Percentiles rank a stretch among this genome's conserved stretches.
Conservation (phyloP, 2,113 vertebrate species). For the Albula glossodonta region DNA sequence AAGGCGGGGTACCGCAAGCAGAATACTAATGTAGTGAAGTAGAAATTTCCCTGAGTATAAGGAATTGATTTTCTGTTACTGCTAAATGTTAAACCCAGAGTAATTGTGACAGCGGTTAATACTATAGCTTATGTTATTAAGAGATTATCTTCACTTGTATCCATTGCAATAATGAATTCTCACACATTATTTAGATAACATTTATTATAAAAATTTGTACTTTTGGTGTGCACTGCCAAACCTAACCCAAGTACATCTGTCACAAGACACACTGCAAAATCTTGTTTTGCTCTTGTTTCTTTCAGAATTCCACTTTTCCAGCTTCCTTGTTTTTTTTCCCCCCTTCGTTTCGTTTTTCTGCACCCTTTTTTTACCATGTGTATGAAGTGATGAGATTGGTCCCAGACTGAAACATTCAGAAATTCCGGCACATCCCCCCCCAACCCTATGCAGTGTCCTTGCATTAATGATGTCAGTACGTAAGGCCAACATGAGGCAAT, state of each 20-base stretch:
- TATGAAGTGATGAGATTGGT: slow-evolving; percentile 17
- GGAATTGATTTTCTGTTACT: too few species aligned
- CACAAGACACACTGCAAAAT: neutral
- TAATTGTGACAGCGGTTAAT: too few species aligned
- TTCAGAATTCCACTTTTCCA: neutral
- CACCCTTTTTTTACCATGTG: neutral
- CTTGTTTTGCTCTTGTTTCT: neutral
- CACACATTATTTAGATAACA: too few species aligned
- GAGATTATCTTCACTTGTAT: too few species aligned
- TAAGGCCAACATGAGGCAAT: slow-evolving; percentile 42
- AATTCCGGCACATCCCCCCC: neutral
- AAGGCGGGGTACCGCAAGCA: too few species aligned
- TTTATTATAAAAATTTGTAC: neutral
- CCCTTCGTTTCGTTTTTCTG: neutral
- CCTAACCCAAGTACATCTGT: neutral
- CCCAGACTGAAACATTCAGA: slow-evolving; percentile 16
- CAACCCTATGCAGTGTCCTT: neutral
- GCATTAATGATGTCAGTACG: slow-evolving; percentile 1
- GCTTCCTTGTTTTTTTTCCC: neutral
- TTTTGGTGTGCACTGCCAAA: neutral
- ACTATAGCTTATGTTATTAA: too few species aligned
- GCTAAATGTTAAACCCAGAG: too few species aligned
- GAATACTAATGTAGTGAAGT: too few species aligned
- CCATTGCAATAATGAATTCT: too few species aligned
- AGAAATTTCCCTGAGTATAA: too few species aligned